Conservation (phyloP, 2,113 vertebrate genomes). For the Regulus satrapa region DNA sequence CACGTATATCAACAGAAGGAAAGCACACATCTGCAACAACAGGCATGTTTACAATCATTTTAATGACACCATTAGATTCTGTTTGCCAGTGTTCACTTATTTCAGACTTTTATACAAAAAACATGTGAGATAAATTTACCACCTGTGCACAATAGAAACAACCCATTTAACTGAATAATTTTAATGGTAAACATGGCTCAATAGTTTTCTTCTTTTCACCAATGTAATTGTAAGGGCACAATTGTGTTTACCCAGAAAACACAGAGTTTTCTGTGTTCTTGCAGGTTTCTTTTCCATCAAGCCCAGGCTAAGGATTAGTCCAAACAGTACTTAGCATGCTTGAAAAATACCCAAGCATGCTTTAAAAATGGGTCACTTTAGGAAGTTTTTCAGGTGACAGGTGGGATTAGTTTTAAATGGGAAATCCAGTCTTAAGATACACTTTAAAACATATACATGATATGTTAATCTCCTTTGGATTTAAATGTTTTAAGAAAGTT, state of each 20-base stretch:
- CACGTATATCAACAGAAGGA: slow-evolving; percentile 63
- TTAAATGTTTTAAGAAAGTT: slow-evolving; percentile 6
- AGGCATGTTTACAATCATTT: slow-evolving; percentile 76
- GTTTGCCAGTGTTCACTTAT: slow-evolving; percentile 52
- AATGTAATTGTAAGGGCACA: background rate
- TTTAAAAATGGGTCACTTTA: background rate
- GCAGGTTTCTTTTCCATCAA: background rate
- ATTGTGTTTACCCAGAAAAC: background rate
- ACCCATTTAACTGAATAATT: slow-evolving; percentile 33
- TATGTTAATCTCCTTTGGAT: background rate
- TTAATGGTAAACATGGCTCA: slow-evolving; percentile 31
- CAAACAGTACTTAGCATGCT: background rate
- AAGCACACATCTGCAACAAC: slow-evolving; percentile 67
- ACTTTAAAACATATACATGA: background rate
- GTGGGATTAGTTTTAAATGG: background rate
- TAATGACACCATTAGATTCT: slow-evolving; percentile 70
- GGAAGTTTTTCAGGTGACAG: slow-evolving; percentile 3
- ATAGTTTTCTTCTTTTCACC: slow-evolving; percentile 4
- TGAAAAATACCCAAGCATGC: background rate
- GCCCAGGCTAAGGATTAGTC: background rate
- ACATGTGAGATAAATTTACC: slow-evolving; percentile 65
- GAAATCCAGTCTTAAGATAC: slow-evolving; percentile 35
- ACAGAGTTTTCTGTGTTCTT: background rate
- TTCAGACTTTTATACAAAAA: slow-evolving; percentile 57
- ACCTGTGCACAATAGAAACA: slow-evolving; percentile 61